These are phyloP conservation scores for Scaptomyza parva DNA, from an alignment of 2,888 invertebrate species.

Conservation along the genomic window DNA sequence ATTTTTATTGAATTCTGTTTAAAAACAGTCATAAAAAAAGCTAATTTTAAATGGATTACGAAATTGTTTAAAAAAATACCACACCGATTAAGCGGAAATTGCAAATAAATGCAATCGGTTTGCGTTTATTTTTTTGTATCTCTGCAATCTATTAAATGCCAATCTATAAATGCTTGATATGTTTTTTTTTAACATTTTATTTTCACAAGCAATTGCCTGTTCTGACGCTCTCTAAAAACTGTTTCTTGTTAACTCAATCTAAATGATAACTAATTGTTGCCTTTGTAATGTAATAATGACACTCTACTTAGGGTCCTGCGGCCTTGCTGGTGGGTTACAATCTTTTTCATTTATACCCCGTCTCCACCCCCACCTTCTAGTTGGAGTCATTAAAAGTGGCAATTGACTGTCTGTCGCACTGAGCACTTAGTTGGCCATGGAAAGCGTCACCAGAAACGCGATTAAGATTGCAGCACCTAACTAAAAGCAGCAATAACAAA, in stretches of 20 bases:
- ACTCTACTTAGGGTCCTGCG: slow-evolving; percentile 14
- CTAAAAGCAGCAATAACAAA: slow-evolving; percentile 52
- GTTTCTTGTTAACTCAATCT: slow-evolving; percentile 3
- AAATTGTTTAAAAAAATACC: background rate
- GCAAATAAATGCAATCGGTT: background rate
- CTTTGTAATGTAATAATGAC: slow-evolving; percentile 6
- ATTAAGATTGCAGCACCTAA: slow-evolving; percentile 58
- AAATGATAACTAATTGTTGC: slow-evolving; percentile 21
- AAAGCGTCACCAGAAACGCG: slow-evolving; percentile 47
- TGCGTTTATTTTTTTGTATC: background rate
- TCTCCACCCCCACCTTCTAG: slow-evolving; percentile 2
- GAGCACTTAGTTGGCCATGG: slow-evolving; percentile 21
- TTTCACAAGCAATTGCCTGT: background rate
- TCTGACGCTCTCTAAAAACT: background rate
- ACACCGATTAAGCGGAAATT: background rate
- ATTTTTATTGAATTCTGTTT: too few species aligned
- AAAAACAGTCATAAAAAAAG: background rate
- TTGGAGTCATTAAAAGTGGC: slow-evolving; percentile 36
- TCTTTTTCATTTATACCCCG: too few species aligned
- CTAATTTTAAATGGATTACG: background rate
- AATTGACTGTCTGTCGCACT: slow-evolving; percentile 33
- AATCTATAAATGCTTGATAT: background rate
- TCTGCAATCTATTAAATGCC: background rate
- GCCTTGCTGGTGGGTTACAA: slow-evolving; percentile 14
- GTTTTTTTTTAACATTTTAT: background rate